These are phyloP conservation scores for Zosterops pallidus DNA, from an alignment of 2,113 vertebrate genomes.

Conservation along the genomic window DNA sequence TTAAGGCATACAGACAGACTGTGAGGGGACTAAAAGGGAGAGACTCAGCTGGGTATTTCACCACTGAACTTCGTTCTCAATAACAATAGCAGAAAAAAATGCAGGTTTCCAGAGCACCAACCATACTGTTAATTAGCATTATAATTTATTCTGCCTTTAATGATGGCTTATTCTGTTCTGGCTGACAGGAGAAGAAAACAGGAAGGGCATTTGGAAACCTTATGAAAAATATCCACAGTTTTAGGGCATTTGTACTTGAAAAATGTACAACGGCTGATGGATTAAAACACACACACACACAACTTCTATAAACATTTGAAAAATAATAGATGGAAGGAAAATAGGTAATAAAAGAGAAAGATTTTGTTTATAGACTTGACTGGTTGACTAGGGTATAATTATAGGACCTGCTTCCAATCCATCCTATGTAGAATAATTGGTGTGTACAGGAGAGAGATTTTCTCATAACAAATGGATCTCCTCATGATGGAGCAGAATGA, in stretches of 20 bases:
- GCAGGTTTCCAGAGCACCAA: conserved; percentile 31
- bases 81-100: not conserved
- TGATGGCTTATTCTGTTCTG: conserved; percentile 46
- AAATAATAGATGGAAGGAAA: conserved; percentile 60
- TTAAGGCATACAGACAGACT: not conserved
- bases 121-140: conserved; percentile 61
- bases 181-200: conserved; percentile 36
- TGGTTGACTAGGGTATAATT: conserved; percentile 60
- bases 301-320: conserved; percentile 30
- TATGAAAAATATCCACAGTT: conserved; percentile 20
- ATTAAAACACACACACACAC: conserved; percentile 26
- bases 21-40: not conserved
- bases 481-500: conserved; percentile 44
- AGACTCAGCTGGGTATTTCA: conserved; percentile 7
- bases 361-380: conserved; percentile 65
- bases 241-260: conserved; percentile 49
- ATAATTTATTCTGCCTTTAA: conserved; percentile 51
- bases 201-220: conserved; percentile 38
- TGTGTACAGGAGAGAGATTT: conserved; percentile 40
- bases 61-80: not conserved
- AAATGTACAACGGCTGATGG: conserved; percentile 8
- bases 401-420: conserved; percentile 53
- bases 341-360: conserved; percentile 57
- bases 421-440: conserved; percentile 71
- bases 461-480: conserved; percentile 52